Percentiles rank a stretch among this genome's conserved stretches.
Evolutionary conservation across 30 jellyfish, hydroid and myxozoan genomes (phyloP).

Genomic region (Turritopsis rubra): DNA sequence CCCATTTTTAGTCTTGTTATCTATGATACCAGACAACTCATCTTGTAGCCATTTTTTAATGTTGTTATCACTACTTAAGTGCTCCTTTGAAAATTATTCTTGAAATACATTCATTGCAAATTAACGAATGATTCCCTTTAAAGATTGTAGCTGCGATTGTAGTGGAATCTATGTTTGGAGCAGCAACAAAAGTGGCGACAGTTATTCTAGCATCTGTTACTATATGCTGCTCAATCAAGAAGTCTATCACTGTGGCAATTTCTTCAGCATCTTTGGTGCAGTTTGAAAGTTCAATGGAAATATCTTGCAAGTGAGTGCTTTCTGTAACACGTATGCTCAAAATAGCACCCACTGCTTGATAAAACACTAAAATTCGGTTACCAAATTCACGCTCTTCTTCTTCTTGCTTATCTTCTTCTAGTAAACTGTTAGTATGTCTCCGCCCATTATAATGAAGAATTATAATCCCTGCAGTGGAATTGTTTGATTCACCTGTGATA

Average conservation of each 20-base stretch:
- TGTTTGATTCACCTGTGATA: not conserved
- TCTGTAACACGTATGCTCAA: not conserved
- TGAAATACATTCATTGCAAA: not conserved
- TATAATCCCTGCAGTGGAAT: not conserved
- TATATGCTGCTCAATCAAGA: not conserved
- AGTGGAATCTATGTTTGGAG: not conserved
- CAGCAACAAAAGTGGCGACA: not conserved
- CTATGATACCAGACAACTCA: not conserved
- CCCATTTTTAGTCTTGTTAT: not conserved
- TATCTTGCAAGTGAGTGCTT: not conserved
- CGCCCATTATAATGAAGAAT: not conserved
- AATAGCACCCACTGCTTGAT: not conserved
- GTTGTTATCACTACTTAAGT: not conserved
- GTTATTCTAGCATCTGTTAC: not conserved
- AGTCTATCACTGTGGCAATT: not conserved
- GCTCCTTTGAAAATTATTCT: not conserved
- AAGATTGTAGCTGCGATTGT: not conserved
- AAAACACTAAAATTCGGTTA: not conserved
- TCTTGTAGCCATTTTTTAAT: not conserved
- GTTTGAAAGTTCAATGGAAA: not conserved
- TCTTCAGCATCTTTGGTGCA: not conserved
- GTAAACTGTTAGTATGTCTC: not conserved
- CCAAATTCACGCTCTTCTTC: not conserved
- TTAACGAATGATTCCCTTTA: not conserved
- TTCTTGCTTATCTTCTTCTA: not conserved